Base-by-base conservation (phyloP, 1,140 invertebrate genomes). In the Bombus sibiricus region DNA sequence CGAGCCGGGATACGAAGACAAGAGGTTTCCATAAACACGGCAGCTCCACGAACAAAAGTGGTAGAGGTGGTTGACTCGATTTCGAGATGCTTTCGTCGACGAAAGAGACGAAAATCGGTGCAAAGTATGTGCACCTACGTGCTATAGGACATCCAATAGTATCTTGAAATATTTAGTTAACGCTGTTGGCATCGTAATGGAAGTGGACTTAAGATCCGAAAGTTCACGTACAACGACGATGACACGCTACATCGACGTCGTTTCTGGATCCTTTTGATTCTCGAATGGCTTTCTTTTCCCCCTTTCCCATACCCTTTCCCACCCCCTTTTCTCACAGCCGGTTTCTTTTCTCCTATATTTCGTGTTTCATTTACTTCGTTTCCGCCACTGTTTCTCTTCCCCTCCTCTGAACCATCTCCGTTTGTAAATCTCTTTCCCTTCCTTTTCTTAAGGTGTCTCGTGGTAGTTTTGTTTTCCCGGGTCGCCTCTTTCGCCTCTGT, bases 101-200 rank as follows among this genome's bases (percentile, higher is more conserved):
- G 43, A 77, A 47, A 86, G 72, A 53, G 41, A 22, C 28, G 32
- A 13, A 62, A 62, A n/a, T 53, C 47, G 47, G 47, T 53, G 47
- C 18, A 53, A 53, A 53, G 6, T 53, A 13, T 2, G 59, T 13
- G 25, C 12, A n/a, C 28, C 62, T 66, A 66, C n/a, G n/a, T 66
- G 62, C n/a, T 2, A 1, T 15, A 18, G 37, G 71, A 69, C 80
- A 69, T 85, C 81, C 81, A 80, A 91, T 91, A 91, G 86, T 92
- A 91, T 90, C 75, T 66, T 92, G 83, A 92, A 92, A 92, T 91
- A 92, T 92, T 92, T 87, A 92, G 80, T 90, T 88, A 92, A 83
- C 87, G 75, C 83, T 85, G 34, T 77, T 84, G 73, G 79, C 73
- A 82, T 91, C 86, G 81, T 91, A 92, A 92, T 92, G 39, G 82